Evolutionary conservation across 2,888 invertebrate species (phyloP).

Genomic region (Cataglyphis cursor): DNA sequence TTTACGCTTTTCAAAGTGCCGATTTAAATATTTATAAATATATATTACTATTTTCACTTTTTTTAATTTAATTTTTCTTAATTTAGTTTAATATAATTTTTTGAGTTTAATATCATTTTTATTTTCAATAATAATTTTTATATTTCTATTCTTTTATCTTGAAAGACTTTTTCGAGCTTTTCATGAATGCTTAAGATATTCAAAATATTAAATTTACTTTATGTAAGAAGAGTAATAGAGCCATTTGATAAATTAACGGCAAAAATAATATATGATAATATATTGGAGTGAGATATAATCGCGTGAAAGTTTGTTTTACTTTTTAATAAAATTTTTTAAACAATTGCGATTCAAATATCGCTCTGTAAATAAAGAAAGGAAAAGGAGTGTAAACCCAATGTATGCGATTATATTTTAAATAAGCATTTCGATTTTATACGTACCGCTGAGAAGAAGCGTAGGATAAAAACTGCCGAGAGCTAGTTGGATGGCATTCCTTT

Average conservation of each 20-base stretch:
- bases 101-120: not conserved
- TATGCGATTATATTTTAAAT: not conserved
- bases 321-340: not conserved
- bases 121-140: not conserved
- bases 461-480: conserved; percentile 98
- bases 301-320: not conserved
- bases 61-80: not conserved
- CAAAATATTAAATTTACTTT: not conserved
- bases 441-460: conserved; percentile 94
- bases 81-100: not conserved
- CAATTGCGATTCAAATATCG: not conserved
- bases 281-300: not conserved
- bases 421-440: conserved; percentile 33
- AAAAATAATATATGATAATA: not conserved
- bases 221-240: not conserved
- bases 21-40: no score
- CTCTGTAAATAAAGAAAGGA: not conserved
- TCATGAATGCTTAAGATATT: not conserved
- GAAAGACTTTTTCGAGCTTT: not conserved
- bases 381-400: not conserved
- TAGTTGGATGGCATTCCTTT: conserved; percentile 96
- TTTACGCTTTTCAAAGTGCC: no score
- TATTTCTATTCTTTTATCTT: not conserved
- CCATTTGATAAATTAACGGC: no score
- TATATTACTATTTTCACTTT: no score